A percentile compares a stretch with the other conserved stretches of the same genome.
Evolutionary conservation across 1,140 invertebrate genomes (phyloP).

Genomic region (Mycetomoellerius zeteki): DNA sequence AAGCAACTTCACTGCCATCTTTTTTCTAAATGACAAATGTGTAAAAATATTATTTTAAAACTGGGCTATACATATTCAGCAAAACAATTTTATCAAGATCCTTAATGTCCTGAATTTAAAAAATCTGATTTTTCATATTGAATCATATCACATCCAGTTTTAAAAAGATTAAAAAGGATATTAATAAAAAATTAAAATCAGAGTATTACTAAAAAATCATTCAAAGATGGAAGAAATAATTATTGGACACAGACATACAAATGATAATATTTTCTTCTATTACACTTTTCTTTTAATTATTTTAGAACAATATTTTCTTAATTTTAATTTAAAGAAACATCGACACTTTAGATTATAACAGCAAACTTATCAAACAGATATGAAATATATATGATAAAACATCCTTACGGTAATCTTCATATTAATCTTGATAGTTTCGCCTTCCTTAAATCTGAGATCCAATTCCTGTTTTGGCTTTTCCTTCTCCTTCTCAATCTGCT

Average conservation of each 20-base stretch:
- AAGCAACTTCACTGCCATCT: conserved; percentile 92
- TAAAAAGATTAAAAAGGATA: background rate
- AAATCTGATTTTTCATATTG: background rate
- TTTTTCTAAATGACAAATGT: conserved; percentile 91
- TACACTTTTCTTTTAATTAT: conserved; percentile 8
- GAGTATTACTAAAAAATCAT: background rate
- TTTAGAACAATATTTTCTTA: conserved; percentile 25
- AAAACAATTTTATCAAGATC: background rate
- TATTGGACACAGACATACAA: background rate
- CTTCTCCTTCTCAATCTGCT: conserved; percentile 94
- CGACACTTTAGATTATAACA: background rate
- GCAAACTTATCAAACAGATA: background rate
- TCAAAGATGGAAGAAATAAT: background rate
- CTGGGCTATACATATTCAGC: background rate
- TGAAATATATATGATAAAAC: conserved; percentile 35
- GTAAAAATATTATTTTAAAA: conserved; percentile 41
- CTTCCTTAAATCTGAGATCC: conserved; percentile 99
- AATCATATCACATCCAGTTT: background rate
- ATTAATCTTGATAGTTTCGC: conserved; percentile 99
- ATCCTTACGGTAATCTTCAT: conserved; percentile 97
- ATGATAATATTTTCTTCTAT: background rate
- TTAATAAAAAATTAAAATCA: background rate
- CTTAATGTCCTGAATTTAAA: background rate
- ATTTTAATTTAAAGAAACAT: background rate
- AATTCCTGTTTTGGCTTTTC: conserved; percentile 93